Evolutionary conservation across 2,113 vertebrate species (phyloP), one percentile per base, ranked within the genome.

Genomic region (human): DNA sequence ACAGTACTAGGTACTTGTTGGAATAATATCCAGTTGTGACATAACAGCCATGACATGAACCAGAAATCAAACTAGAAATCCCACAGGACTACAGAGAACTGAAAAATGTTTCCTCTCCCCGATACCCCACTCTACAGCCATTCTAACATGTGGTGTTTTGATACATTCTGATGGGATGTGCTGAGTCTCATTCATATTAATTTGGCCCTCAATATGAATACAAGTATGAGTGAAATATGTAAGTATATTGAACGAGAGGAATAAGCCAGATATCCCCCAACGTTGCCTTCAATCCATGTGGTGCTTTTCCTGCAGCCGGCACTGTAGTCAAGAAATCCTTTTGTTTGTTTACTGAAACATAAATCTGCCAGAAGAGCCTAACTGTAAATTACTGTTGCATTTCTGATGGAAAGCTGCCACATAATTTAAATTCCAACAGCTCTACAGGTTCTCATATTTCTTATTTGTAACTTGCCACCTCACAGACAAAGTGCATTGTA

Each of bases 321-420:
- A 50, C 55, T 43, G 32, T n/a, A 85, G 20, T 66, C 40, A 78
- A 87, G 35, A 85, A 90, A 78, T 61, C 72, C 76, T 93, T 98
- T 93, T 68, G 76, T 96, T 97, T 96, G 91, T 85, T 97, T 96
- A 89, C 59, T 45, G 50, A 89, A 82, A 86, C 59, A 95, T 95
- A 95, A 92, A 97, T 95, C 93, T 93, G 43, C 61, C 85, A 52
- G 82, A 66, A 45, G 35, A 94, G 75, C 61, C 83, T 43, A 79
- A 45, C 89, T 96, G 32, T 96, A 94, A 97, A 97, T 93, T 95
- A 93, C 70, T 96, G 93, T 96, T 96, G 89, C 79, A 38, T 97
- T 95, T 93, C 89, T 93, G 94, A 97, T 93, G 79, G 96, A 94
- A 94, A 95, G 82, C 91, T 96, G 89, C 94, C 93, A 93, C 79